These are phyloP conservation scores for Cydia fagiglandana DNA, from an alignment of 1,140 invertebrate genomes.

Conservation along the genomic window DNA sequence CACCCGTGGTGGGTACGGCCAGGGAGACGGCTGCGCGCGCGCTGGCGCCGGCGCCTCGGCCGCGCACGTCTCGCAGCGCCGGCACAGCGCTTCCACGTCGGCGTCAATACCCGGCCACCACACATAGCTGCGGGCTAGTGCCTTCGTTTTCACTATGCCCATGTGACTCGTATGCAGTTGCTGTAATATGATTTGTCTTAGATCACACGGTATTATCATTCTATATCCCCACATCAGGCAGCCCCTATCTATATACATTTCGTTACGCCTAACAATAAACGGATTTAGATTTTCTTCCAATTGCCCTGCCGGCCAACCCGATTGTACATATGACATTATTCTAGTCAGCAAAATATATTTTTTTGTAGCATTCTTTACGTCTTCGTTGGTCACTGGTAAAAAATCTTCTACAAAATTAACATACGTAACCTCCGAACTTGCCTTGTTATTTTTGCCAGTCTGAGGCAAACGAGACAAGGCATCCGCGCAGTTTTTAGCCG, in stretches of 20 bases:
- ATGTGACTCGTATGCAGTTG: constrained; percentile 18
- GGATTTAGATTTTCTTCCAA: constrained; percentile 25
- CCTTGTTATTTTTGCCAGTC: not conserved
- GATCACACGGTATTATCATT: constrained; percentile 2
- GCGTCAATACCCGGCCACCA: not conserved
- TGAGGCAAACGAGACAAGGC: constrained; percentile 20
- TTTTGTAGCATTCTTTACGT: not conserved
- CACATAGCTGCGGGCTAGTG: constrained; percentile 12
- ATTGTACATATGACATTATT: not conserved
- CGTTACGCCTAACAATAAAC: constrained; percentile 18
- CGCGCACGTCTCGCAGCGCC: constrained; percentile 10
- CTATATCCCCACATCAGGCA: constrained; percentile 33
- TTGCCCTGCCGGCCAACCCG: constrained; percentile 21
- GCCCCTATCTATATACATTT: constrained; percentile 24
- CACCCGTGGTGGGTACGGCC: constrained; percentile 23
- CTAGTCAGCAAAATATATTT: not conserved
- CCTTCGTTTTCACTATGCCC: constrained; percentile 31
- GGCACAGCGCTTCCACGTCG: constrained; percentile 1
- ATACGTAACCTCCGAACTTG: no score
- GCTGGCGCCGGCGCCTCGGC: constrained; percentile 9
- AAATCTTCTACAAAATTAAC: no score
- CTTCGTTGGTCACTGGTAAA: no score
- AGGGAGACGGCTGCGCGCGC: not conserved
- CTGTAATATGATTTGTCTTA: constrained; percentile 6
- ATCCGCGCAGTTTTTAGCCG: constrained; percentile 22